Evolutionary conservation across 2,113 vertebrate species (phyloP).

Genomic region (Ramphastos sulfuratus): DNA sequence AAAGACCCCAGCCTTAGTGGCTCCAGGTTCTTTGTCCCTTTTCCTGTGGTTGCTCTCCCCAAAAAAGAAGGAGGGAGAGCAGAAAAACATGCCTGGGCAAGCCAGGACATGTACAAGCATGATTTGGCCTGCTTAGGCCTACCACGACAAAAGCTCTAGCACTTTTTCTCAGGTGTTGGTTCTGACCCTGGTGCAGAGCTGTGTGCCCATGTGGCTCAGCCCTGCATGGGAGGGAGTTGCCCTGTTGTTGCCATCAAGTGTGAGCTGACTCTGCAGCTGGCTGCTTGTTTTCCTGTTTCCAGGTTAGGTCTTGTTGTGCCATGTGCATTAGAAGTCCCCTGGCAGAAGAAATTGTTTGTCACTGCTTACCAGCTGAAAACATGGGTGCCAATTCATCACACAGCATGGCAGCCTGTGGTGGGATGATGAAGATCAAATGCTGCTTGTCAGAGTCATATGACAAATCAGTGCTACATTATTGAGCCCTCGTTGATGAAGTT

Average conservation of each 20-base stretch:
- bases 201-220: neutral
- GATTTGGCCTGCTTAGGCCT: no score
- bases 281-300: neutral
- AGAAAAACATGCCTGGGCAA: no score
- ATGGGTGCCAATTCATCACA: neutral
- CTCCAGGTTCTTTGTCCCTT: no score
- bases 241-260: neutral
- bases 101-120: no score
- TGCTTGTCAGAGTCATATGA: neutral
- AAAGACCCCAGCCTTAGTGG: no score
- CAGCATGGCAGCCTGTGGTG: neutral
- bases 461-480: constrained; percentile 5
- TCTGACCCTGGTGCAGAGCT: neutral
- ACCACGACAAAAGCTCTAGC: no score
- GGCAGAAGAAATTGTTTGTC: neutral
- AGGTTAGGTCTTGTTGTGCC: neutral
- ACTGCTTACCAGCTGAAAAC: neutral
- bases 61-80: no score
- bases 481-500: neutral
- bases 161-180: neutral
- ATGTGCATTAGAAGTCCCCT: neutral
- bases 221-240: neutral
- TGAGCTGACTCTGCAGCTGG: neutral
- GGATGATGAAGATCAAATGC: neutral
- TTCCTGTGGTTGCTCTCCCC: no score